phyloP scores from a whole-genome alignment of 2,797 vertebrate genomes.

The Malacoctenus gilli region DNA sequence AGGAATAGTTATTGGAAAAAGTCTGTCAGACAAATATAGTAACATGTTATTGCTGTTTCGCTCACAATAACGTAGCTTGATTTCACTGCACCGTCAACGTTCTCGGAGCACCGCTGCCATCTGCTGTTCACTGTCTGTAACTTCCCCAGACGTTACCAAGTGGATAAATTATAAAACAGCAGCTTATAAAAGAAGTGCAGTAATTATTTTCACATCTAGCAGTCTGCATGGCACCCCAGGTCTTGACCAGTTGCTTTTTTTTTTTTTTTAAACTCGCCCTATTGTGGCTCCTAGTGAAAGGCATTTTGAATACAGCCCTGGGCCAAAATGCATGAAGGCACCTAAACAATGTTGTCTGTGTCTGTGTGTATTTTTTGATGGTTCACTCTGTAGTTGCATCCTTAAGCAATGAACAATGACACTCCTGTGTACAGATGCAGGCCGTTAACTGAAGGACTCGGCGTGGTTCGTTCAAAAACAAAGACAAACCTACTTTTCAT shows the following conservation, averaged over 20 bases:
- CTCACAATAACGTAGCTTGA: too few species aligned
- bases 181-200: too few species aligned
- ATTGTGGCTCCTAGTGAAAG: neutral
- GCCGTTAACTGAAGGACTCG: constrained; percentile 17
- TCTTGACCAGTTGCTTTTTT: neutral
- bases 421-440: constrained; percentile 20
- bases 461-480: constrained; percentile 11
- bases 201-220: too few species aligned
- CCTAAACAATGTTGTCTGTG: constrained; percentile 11
- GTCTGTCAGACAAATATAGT: too few species aligned
- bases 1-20: too few species aligned
- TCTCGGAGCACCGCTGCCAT: too few species aligned
- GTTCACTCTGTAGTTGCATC: constrained; percentile 17
- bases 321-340: constrained; percentile 26
- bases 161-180: too few species aligned
- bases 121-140: too few species aligned
- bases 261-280: neutral
- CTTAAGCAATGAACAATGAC: constrained; percentile 20
- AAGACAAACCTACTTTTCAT: neutral
- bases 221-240: neutral
- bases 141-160: too few species aligned
- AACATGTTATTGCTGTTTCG: too few species aligned
- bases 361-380: constrained; percentile 9
- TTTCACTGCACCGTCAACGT: too few species aligned
- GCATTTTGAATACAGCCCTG: constrained; percentile 40